Evolutionary conservation across 2,113 vertebrate genomes (phyloP).

Genomic region (Scophthalmus maximus): DNA sequence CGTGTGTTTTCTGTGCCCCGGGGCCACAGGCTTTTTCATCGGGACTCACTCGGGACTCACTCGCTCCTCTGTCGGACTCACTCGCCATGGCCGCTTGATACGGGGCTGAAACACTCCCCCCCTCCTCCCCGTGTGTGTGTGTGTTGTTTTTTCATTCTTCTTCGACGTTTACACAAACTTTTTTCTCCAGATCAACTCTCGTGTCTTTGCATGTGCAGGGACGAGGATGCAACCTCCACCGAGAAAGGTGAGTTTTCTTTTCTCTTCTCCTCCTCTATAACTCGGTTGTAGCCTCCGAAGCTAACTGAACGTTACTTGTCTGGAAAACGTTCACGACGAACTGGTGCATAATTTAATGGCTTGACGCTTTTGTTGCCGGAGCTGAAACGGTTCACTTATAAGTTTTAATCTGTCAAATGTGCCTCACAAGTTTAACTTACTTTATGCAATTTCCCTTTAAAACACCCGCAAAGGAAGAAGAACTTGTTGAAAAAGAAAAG

Average conservation of each 20-base stretch:
- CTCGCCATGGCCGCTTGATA: slow-evolving; percentile 73
- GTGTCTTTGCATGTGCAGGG: slow-evolving; percentile 66
- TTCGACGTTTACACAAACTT: slow-evolving; percentile 31
- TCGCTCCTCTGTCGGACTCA: slow-evolving; percentile 34
- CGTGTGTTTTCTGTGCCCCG: slow-evolving; percentile 67
- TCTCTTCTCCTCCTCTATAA: too few relatives aligned
- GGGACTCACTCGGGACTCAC: slow-evolving; percentile 69
- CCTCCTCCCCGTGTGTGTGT: neutral
- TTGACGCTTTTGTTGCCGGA: slow-evolving; percentile 68
- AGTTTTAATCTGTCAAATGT: neutral
- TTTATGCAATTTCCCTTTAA: neutral
- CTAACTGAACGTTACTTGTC: slow-evolving; percentile 65
- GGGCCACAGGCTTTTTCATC: slow-evolving; percentile 74
- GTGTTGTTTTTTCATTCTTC: neutral
- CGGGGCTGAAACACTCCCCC: slow-evolving; percentile 6
- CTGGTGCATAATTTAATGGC: slow-evolving; percentile 74
- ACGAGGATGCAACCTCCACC: slow-evolving; percentile 93
- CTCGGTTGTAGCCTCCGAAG: slow-evolving; percentile 58
- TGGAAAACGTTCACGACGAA: slow-evolving; percentile 53
- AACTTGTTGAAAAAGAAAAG: slow-evolving; percentile 43
- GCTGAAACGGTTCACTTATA: too few relatives aligned
- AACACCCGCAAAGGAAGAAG: neutral
- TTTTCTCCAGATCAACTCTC: slow-evolving; percentile 40
- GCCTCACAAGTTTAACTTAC: neutral
- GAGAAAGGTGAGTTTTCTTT: slow-evolving; percentile 89